A percentile compares a stretch with the other conserved stretches of the same genome.
Evolutionary conservation across 2,797 vertebrate genomes (phyloP).

Genomic region (Neosilurus mollespiculum): DNA sequence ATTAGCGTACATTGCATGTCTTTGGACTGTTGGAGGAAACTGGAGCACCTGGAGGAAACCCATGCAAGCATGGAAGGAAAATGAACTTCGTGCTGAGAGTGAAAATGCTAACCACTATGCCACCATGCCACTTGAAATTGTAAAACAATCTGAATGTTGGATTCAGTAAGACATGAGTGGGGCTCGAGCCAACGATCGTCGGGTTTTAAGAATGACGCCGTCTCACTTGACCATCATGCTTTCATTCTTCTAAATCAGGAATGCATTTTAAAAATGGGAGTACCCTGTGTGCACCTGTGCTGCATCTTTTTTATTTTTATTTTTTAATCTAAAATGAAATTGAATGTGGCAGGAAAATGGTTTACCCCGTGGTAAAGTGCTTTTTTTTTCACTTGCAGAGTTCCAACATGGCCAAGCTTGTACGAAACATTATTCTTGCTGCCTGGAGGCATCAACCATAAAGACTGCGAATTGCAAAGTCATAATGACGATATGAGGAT

Average conservation of each 20-base stretch:
- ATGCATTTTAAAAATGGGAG: not conserved
- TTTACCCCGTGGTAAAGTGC: not conserved
- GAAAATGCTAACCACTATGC: too few relatives aligned
- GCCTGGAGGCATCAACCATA: not conserved
- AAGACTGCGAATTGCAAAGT: not conserved
- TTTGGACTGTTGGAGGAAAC: too few relatives aligned
- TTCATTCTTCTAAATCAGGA: not conserved
- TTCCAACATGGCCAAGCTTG: not conserved
- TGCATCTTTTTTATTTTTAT: not conserved
- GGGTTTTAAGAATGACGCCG: too few relatives aligned
- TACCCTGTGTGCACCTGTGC: not conserved
- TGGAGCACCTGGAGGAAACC: too few relatives aligned
- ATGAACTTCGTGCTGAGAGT: too few relatives aligned
- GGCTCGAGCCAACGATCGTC: too few relatives aligned
- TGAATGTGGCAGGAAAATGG: not conserved
- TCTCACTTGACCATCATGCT: too few relatives aligned
- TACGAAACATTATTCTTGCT: slow-evolving; percentile 12
- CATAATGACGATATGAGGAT: not conserved
- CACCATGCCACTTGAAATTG: too few relatives aligned
- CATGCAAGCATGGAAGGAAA: too few relatives aligned
- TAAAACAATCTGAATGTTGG: too few relatives aligned
- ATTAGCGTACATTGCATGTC: too few relatives aligned
- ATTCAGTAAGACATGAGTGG: too few relatives aligned
- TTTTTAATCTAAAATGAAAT: not conserved
- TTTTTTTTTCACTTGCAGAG: not conserved